A percentile compares a stretch with the other conserved stretches of the same genome.
Conservation (phyloP, 2,888 invertebrate genomes). For the Phytoseiulus persimilis region DNA sequence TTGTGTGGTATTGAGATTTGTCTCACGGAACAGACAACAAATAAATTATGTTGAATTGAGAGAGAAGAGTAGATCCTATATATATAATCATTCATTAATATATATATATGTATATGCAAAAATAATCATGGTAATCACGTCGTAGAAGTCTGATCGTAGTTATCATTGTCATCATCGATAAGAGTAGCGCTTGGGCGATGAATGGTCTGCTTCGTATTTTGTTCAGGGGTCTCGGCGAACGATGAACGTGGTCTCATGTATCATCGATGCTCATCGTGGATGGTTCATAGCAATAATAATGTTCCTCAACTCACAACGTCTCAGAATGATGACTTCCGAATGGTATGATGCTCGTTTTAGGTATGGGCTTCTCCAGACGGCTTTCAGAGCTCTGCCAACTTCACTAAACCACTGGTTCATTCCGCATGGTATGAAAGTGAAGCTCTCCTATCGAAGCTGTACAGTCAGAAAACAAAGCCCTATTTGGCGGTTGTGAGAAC, state of each 20-base stretch:
- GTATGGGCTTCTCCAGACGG: neutral
- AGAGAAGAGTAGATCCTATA: neutral
- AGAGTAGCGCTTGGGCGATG: neutral
- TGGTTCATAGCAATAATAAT: neutral
- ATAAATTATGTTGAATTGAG: neutral
- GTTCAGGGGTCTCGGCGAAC: neutral
- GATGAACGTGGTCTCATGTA: neutral
- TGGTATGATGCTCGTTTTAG: neutral
- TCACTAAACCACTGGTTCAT: neutral
- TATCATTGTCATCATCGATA: neutral
- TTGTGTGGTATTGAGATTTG: neutral
- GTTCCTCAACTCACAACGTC: neutral
- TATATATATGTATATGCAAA: conserved; percentile 27
- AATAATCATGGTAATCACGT: neutral
- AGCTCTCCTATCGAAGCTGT: neutral
- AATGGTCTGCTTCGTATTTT: neutral
- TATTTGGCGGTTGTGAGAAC: neutral
- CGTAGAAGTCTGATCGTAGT: neutral
- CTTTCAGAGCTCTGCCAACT: too few relatives aligned
- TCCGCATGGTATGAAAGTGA: neutral
- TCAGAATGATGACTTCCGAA: neutral
- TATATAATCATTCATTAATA: neutral
- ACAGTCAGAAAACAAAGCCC: neutral
- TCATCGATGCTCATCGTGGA: neutral
- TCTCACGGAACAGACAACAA: neutral